Evolutionary conservation across 1,140 invertebrate genomes (phyloP).

Genomic region (Drosophila repleta): DNA sequence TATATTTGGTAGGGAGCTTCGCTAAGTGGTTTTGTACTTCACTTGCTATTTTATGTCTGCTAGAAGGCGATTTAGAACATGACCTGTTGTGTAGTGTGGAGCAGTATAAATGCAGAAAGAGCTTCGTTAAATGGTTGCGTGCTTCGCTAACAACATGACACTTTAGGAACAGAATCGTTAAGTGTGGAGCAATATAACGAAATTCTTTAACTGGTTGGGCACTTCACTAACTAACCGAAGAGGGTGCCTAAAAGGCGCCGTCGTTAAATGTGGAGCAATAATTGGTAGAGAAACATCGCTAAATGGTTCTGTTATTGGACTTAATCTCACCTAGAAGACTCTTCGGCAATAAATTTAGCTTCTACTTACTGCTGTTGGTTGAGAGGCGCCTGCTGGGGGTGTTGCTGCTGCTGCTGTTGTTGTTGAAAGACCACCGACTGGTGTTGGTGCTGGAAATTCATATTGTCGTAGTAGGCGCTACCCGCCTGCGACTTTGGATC

Average conservation of each 20-base stretch:
- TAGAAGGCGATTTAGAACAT: too few species aligned
- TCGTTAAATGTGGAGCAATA: too few species aligned
- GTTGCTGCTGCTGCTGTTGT: slow-evolving; percentile 59
- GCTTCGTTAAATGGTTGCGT: too few species aligned
- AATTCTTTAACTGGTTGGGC: neutral
- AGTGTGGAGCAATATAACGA: neutral
- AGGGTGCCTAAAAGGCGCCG: too few species aligned
- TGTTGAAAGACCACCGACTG: slow-evolving; percentile 66
- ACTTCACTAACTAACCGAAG: neutral
- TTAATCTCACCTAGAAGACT: neutral
- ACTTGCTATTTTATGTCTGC: too few species aligned
- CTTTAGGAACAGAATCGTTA: neutral
- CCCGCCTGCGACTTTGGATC: slow-evolving; percentile 59
- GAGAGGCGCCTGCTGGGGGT: slow-evolving; percentile 50
- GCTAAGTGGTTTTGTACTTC: too few species aligned
- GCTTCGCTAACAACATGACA: too few species aligned
- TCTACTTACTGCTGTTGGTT: slow-evolving; percentile 72
- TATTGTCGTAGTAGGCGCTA: slow-evolving; percentile 76
- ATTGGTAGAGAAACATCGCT: neutral
- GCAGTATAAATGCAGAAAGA: too few species aligned
- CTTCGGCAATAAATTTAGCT: neutral
- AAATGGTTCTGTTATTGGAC: neutral
- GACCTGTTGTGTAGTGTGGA: neutral
- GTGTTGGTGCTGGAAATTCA: slow-evolving; percentile 77
- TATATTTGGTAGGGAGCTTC: too few species aligned